Evolutionary conservation across 2,888 invertebrate genomes (phyloP), one percentile per base, ranked within the genome.

Genomic region (Pantelozetes paolii): DNA sequence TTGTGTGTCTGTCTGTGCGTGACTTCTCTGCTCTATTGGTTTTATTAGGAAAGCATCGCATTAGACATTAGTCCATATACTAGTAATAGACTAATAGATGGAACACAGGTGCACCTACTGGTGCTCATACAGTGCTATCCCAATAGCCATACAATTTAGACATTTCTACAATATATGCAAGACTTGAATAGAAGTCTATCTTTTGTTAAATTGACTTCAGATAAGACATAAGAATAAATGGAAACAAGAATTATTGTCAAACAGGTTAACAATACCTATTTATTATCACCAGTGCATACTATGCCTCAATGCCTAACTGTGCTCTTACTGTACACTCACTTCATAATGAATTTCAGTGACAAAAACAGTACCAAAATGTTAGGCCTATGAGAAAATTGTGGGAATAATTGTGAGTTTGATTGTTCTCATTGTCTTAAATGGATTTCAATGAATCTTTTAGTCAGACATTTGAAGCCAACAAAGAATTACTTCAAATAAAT

Each of bases 371-470:
- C 26, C 28, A 15, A 30, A 59, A 9, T 32, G 18, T 59, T 30
- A 30, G 23, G 1, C 6, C 28, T 64, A 36, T 32, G 6, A 36
- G 59, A 59, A 59, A 59, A 30, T 59, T 30, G 28, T 30, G 15
- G 23, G 13, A 59, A 28, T 59, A 59, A 8, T 54, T 20, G 23
- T 54, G 20, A 20, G 50, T 50, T 20, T 32, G 36, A 64, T 40
- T 64, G 36, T 64, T 36, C 64, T 64, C n/a, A 64, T 64, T 64
- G 64, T 40, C 64, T 64, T 64, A 64, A 64, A 64, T 64, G 64
- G 64, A 36, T 64, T 64, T 20, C 36, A 64, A 40, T 64, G 64
- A 64, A 64, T 64, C 62, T 62, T 62, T n/a, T n/a, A 54, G 18
- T 2, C 18, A 64, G 64, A 64, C 64, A 30, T 64, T 64, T 20